phyloP scores from a whole-genome alignment of 2,797 vertebrate species.

The Eospalax fontanierii region DNA sequence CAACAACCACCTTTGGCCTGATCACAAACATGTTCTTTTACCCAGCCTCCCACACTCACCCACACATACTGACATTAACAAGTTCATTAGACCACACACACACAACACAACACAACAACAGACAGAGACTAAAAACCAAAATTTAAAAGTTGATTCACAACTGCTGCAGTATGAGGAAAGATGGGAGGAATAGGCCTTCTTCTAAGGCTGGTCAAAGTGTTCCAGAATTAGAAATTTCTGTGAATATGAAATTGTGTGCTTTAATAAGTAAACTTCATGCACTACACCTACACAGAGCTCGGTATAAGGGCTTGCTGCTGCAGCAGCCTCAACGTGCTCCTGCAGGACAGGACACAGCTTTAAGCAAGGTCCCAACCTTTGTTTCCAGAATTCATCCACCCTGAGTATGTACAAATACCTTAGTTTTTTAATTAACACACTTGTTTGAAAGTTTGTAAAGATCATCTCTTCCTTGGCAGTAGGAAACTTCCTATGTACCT shows the following conservation, averaged over 20 bases:
- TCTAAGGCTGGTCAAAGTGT: not conserved
- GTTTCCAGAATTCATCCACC: conserved; percentile 3
- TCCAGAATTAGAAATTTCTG: not conserved
- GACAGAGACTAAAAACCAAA: too few species aligned
- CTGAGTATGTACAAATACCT: not conserved
- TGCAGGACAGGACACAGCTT: not conserved
- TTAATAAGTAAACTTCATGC: not conserved
- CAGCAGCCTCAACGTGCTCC: not conserved
- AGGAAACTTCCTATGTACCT: not conserved
- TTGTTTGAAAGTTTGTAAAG: not conserved
- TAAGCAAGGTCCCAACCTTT: not conserved
- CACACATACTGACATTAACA: not conserved
- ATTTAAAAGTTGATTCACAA: too few species aligned
- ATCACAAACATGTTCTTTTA: not conserved
- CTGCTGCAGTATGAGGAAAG: too few species aligned
- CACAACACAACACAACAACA: not conserved
- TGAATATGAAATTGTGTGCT: not conserved
- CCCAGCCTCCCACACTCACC: not conserved
- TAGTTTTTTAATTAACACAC: not conserved
- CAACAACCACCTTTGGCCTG: not conserved
- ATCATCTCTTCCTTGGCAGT: not conserved
- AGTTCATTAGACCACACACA: not conserved
- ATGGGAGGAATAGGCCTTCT: not conserved
- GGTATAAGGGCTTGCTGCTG: not conserved
- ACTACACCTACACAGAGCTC: not conserved